Evolutionary conservation across 1,140 invertebrate genomes (phyloP).

Genomic region (Drosophila watanabei): DNA sequence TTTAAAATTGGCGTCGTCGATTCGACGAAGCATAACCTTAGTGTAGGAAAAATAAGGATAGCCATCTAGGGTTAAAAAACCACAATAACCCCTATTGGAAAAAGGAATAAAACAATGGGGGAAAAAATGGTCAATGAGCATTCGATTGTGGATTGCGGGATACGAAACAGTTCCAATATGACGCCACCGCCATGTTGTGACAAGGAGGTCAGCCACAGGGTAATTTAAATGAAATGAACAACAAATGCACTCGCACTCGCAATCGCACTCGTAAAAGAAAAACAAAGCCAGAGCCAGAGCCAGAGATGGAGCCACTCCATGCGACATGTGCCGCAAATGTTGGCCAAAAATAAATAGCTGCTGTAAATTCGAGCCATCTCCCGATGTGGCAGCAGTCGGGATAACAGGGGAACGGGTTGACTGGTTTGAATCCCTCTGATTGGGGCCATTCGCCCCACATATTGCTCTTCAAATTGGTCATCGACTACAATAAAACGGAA

Average conservation of each 20-base stretch:
- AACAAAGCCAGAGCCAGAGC: constrained; percentile 42
- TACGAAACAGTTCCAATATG: constrained; percentile 75
- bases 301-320: constrained; percentile 27
- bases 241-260: constrained; percentile 62
- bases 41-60: too few species aligned
- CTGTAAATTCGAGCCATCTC: constrained; percentile 64
- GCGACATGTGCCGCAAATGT: constrained; percentile 78
- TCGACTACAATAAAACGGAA: constrained; percentile 65
- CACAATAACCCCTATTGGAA: constrained; percentile 60
- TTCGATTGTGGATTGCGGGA: constrained; percentile 69
- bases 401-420: constrained; percentile 24
- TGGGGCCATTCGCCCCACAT: constrained; percentile 45
- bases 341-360: constrained; percentile 72
- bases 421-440: constrained; percentile 42
- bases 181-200: constrained; percentile 69
- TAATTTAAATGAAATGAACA: constrained; percentile 85
- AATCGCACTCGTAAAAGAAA: constrained; percentile 53
- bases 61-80: too few species aligned
- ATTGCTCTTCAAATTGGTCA: constrained; percentile 82
- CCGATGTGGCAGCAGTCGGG: background rate
- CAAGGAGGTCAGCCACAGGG: constrained; percentile 80
- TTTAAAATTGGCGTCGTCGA: too few species aligned
- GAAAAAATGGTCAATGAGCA: constrained; percentile 61
- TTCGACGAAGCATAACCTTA: too few species aligned
- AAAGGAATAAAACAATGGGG: constrained; percentile 27